A percentile compares a stretch with the other conserved stretches of the same genome.
phyloP scores from a whole-genome alignment of 2,113 vertebrate genomes.

The Vanacampus margaritifer region DNA sequence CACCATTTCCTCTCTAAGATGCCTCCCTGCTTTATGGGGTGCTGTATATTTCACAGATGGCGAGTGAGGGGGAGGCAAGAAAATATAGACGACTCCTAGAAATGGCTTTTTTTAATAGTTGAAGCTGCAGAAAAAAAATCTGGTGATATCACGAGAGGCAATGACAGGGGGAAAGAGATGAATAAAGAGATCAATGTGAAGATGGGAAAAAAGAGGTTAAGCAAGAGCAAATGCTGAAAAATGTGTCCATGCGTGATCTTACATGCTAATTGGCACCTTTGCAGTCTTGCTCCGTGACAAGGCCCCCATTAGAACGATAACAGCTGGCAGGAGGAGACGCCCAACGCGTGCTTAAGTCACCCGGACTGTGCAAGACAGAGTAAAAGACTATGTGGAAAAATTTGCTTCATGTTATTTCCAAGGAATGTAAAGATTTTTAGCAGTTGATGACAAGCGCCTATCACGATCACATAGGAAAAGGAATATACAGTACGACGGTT shows the following conservation, averaged over 20 bases:
- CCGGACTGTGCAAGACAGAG: slow-evolving; percentile 39
- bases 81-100: slow-evolving; percentile 46
- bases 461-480: too few relatives aligned
- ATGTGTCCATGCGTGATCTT: slow-evolving; percentile 42
- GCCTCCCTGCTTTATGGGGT: slow-evolving; percentile 42
- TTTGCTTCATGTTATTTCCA: neutral
- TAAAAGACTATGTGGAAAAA: neutral
- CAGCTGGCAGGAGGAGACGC: slow-evolving; percentile 53
- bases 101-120: neutral
- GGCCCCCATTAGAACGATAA: slow-evolving; percentile 61
- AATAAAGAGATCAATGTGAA: neutral
- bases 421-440: neutral
- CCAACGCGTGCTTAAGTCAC: slow-evolving; percentile 49
- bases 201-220: neutral
- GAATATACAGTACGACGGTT: neutral
- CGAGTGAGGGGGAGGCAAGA: slow-evolving; percentile 42
- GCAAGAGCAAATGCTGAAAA: slow-evolving; percentile 37
- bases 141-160: neutral
- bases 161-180: neutral
- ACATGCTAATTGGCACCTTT: slow-evolving; percentile 56
- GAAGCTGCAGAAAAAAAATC: neutral
- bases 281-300: slow-evolving; percentile 42
- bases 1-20: slow-evolving; percentile 62
- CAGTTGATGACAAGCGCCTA: neutral
- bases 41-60: slow-evolving; percentile 38